These are phyloP conservation scores for Corythornis vintsioides DNA, from an alignment of 2,113 vertebrate species.

Conservation along the genomic window DNA sequence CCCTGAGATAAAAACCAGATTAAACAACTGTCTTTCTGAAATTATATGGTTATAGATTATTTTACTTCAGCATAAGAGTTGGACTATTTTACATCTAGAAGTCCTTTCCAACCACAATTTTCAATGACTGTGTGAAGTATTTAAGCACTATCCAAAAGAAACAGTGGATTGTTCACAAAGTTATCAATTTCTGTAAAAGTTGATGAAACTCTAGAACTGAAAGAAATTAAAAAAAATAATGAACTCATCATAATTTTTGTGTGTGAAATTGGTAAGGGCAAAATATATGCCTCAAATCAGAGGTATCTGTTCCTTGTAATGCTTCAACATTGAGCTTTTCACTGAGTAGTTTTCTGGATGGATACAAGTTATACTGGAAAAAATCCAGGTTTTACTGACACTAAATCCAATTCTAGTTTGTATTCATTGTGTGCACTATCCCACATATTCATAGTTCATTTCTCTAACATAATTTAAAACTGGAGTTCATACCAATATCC, in stretches of 20 bases:
- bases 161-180: not conserved
- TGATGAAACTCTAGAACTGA: not conserved
- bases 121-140: not conserved
- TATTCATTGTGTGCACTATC: not conserved
- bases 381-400: not conserved
- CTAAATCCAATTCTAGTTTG: not conserved
- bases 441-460: not conserved
- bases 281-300: not conserved
- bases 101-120: not conserved
- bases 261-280: not conserved
- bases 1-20: not conserved
- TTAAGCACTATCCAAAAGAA: conserved; percentile 38
- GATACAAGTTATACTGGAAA: not conserved
- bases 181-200: not conserved
- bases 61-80: not conserved
- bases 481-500: not conserved
- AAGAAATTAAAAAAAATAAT: not conserved
- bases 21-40: conserved; percentile 21
- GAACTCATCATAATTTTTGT: not conserved
- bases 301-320: not conserved
- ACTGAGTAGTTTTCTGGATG: not conserved
- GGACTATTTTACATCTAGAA: not conserved
- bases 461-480: not conserved
- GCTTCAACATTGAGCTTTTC: not conserved
- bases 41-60: not conserved